Evolutionary conservation across 2,888 invertebrate genomes (phyloP).

Genomic region (Selenia dentaria): DNA sequence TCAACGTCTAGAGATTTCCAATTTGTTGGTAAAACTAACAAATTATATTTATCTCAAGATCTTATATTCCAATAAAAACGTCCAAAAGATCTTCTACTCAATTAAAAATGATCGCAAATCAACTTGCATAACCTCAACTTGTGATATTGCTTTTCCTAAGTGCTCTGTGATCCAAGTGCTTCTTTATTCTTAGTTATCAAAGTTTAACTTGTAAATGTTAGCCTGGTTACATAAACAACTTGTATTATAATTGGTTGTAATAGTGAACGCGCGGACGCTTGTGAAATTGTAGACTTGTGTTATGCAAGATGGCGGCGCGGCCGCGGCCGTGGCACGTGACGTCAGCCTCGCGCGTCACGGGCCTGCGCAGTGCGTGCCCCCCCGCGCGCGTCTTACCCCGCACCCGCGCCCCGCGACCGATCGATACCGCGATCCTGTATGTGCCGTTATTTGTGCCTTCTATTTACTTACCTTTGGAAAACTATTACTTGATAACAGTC

Average conservation of each 20-base stretch:
- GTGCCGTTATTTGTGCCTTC: constrained; percentile 11
- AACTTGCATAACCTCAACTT: constrained; percentile 1
- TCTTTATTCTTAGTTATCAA: background rate
- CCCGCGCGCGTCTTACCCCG: constrained; percentile 5
- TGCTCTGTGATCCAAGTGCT: too few species aligned
- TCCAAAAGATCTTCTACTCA: background rate
- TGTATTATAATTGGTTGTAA: constrained; percentile 5
- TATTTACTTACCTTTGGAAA: constrained; percentile 21
- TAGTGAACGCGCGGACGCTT: constrained; percentile 13
- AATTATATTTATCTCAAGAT: background rate
- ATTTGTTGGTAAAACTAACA: background rate
- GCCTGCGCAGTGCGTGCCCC: constrained; percentile 49
- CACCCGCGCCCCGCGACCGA: constrained; percentile 28
- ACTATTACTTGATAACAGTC: background rate
- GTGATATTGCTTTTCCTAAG: background rate
- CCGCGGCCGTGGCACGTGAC: constrained; percentile 18
- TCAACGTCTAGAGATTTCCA: constrained; percentile 6
- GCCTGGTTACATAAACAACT: constrained; percentile 8
- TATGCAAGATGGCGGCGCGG: constrained; percentile 24
- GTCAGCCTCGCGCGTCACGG: constrained; percentile 46
- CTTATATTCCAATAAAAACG: background rate
- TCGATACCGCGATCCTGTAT: constrained; percentile 44
- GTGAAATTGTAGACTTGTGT: constrained; percentile 22
- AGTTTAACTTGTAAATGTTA: background rate
- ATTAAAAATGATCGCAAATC: background rate